Base-by-base conservation (phyloP, 2,888 invertebrate genomes). In the Tenodera sinensis region DNA sequence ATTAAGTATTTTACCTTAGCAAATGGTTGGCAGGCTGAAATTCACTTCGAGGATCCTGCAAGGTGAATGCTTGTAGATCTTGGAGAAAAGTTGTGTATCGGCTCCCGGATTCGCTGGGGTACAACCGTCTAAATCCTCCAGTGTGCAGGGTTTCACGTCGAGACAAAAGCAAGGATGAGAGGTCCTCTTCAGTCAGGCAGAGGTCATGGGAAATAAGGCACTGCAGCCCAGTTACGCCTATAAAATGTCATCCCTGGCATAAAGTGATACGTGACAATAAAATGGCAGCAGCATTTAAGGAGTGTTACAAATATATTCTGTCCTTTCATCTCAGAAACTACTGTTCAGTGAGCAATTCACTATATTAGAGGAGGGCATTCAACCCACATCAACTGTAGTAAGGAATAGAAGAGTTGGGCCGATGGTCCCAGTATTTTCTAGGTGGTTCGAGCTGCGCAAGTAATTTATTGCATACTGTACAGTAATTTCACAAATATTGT, bases 131-230 rank as follows among this genome's bases (percentile, higher is more conserved):
- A 90, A 93, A 93, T 25, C 91, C 92, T 28, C 91, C 92, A 47
- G 90, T 91, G 83, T 91, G 91, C 83, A 91, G 89, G 9, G 91
- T 90, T 90, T 93, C 93, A 89, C 92, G 90, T 27, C 92, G 90
- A 8, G 92, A 91, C 86, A 92, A 91, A 85, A 93, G 90, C 12
- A 93, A 90, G 90, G 91, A 92, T 3, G 90, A 83, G 20, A 93
- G 91, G 90, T 93, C 93, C 8, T 91, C 91, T 25, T 91, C 90
- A 47, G 92, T 92, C 85, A 93, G 91, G 90, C 93, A 93, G 85
- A 93, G 88, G 28, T 92, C 91, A 88, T 92, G 92, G 25, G 92
- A 91, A 25, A 91, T 91, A 87, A 91, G 91, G 90, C 93, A 93
- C 85, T 92, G 91, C 3, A 92, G 88, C 90, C 91, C 89, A 88